Conservation (phyloP, 2,888 invertebrate species). For the Sarcophaga carnaria region DNA sequence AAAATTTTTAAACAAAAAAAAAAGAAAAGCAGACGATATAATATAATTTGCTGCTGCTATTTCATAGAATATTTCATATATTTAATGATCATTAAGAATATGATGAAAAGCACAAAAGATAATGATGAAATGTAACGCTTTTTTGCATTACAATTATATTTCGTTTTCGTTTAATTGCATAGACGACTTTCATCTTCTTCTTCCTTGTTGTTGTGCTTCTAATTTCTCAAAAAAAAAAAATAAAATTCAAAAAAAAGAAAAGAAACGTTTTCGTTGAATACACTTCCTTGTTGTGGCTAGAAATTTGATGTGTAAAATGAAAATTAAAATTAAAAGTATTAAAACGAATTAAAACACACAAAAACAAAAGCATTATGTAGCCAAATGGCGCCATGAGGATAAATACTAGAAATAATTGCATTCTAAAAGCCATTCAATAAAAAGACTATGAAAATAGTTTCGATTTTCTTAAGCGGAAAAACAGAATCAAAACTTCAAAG, state of each 20-base stretch:
- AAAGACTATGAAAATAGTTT: background rate
- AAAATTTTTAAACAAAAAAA: constrained; percentile 17
- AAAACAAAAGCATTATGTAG: constrained; percentile 46
- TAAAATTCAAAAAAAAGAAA: no score
- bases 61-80: background rate
- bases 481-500: background rate
- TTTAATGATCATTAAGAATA: background rate
- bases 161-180: constrained; percentile 63
- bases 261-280: constrained; percentile 26
- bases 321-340: constrained; percentile 51
- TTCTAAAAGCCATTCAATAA: background rate
- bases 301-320: constrained; percentile 43
- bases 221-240: background rate
- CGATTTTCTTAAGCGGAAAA: background rate
- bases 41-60: background rate
- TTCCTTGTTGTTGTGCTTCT: constrained; percentile 22
- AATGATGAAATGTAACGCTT: constrained; percentile 70
- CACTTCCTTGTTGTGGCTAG: constrained; percentile 60
- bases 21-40: background rate
- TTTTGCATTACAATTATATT: constrained; percentile 58
- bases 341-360: no score
- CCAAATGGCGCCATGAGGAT: constrained; percentile 62
- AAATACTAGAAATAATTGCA: no score
- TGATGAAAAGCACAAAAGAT: background rate
- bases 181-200: constrained; percentile 43